Evolutionary conservation across 2,797 vertebrate genomes (phyloP).

Genomic region (Rhinichthys osculus): DNA sequence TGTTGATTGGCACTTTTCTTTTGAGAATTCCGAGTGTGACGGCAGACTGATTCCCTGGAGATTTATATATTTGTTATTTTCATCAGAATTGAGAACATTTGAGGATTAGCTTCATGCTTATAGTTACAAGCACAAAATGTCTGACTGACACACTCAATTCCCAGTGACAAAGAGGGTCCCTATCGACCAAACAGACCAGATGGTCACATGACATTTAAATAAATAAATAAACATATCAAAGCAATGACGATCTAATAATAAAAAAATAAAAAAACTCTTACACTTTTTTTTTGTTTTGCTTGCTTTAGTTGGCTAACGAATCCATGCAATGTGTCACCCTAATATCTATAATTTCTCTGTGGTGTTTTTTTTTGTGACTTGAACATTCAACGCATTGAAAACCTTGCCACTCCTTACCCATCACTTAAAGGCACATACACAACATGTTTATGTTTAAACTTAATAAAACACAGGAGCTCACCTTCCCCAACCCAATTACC

Average conservation of each 20-base stretch:
- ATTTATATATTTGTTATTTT: constrained; percentile 1
- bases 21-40: constrained; percentile 15
- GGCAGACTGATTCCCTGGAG: background rate
- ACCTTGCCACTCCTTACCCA: background rate
- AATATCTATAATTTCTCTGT: constrained; percentile 9
- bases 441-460: constrained; percentile 57
- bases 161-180: background rate
- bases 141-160: constrained; percentile 18
- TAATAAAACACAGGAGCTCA: constrained; percentile 42
- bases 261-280: background rate
- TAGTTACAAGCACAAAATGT: background rate
- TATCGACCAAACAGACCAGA: background rate
- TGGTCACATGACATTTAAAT: constrained; percentile 18
- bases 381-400: constrained; percentile 16
- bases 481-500: constrained; percentile 35
- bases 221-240: constrained; percentile 22
- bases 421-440: constrained; percentile 44
- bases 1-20: constrained; percentile 26
- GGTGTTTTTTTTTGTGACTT: constrained; percentile 4
- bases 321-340: constrained; percentile 20
- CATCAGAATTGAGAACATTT: constrained; percentile 1
- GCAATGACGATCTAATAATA: background rate
- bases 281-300: background rate
- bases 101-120: constrained; percentile 22
- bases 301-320: background rate